phyloP scores from a whole-genome alignment of 2,113 vertebrate species.

The Phyllostomus discolor region DNA sequence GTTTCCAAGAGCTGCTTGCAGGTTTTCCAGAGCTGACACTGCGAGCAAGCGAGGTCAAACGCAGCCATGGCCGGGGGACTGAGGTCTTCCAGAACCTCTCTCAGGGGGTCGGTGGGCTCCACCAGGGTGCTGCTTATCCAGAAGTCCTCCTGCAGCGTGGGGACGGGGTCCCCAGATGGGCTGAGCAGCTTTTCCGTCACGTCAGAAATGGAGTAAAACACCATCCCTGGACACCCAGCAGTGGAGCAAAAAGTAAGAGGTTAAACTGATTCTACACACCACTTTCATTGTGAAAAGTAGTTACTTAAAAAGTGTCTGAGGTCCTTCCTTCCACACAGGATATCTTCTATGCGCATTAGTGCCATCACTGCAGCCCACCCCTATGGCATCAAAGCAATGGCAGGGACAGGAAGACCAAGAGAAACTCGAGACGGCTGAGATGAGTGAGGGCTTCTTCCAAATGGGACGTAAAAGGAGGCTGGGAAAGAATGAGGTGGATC shows the following conservation, averaged over 20 bases:
- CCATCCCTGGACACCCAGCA: constrained; percentile 86
- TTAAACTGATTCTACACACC: background rate
- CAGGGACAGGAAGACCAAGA: background rate
- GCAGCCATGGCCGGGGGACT: constrained; percentile 92
- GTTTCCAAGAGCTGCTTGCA: constrained; percentile 95
- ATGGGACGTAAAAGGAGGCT: background rate
- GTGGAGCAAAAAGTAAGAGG: background rate
- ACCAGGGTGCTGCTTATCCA: constrained; percentile 83
- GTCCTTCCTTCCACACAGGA: background rate
- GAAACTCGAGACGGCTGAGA: background rate
- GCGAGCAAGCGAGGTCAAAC: constrained; percentile 96
- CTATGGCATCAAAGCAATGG: background rate
- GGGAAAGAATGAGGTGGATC: background rate
- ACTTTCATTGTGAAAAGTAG: background rate
- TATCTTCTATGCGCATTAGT: background rate
- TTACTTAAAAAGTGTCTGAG: background rate
- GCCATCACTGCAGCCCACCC: background rate
- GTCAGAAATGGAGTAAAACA: constrained; percentile 97
- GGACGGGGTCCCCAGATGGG: constrained; percentile 84
- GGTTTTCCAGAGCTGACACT: constrained; percentile 95
- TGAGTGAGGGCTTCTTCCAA: background rate
- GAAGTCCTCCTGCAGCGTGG: constrained; percentile 89
- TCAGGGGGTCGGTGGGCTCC: constrained; percentile 81
- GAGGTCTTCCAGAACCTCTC: constrained; percentile 87
- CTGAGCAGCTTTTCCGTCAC: constrained; percentile 93